Conservation (phyloP, 2,888 invertebrate species). For the Coelopa pilipes region DNA sequence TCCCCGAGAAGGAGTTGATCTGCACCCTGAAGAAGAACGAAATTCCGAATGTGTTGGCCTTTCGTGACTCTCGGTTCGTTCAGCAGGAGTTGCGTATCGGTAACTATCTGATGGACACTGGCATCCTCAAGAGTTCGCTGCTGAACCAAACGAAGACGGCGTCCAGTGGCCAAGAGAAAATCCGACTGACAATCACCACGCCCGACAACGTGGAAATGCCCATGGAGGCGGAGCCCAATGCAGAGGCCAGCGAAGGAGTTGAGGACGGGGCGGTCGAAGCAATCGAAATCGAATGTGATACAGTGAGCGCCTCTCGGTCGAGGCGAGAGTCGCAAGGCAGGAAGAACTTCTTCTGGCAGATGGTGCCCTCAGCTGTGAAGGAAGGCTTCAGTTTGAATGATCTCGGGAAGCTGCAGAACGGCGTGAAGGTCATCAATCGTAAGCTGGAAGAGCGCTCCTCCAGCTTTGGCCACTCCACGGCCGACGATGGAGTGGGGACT, state of each 20-base stretch:
- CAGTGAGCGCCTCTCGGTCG: background rate
- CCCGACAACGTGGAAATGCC: slow-evolving; percentile 64
- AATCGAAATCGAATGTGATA: slow-evolving; percentile 57
- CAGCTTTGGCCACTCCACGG: slow-evolving; percentile 46
- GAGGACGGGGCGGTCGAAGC: slow-evolving; percentile 61
- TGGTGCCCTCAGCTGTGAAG: slow-evolving; percentile 58
- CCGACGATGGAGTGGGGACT: background rate
- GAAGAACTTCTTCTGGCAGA: slow-evolving; percentile 61
- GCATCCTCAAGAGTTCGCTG: slow-evolving; percentile 61
- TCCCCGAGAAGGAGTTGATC: slow-evolving; percentile 47
- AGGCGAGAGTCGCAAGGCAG: slow-evolving; percentile 33
- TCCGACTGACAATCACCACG: slow-evolving; percentile 63
- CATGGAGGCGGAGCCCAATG: slow-evolving; percentile 56
- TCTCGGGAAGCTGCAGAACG: slow-evolving; percentile 54
- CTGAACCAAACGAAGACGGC: slow-evolving; percentile 46
- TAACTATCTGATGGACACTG: slow-evolving; percentile 65
- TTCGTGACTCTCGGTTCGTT: slow-evolving; percentile 65
- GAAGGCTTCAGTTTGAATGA: slow-evolving; percentile 62
- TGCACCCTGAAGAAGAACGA: slow-evolving; percentile 61
- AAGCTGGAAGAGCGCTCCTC: slow-evolving; percentile 55
- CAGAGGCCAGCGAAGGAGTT: slow-evolving; percentile 43
- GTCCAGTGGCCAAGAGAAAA: slow-evolving; percentile 48
- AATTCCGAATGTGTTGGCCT: slow-evolving; percentile 65
- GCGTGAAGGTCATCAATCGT: slow-evolving; percentile 52
- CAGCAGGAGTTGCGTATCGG: slow-evolving; percentile 66